Conservation (phyloP, 2,113 vertebrate genomes). For the Rhodinocichla rosea region DNA sequence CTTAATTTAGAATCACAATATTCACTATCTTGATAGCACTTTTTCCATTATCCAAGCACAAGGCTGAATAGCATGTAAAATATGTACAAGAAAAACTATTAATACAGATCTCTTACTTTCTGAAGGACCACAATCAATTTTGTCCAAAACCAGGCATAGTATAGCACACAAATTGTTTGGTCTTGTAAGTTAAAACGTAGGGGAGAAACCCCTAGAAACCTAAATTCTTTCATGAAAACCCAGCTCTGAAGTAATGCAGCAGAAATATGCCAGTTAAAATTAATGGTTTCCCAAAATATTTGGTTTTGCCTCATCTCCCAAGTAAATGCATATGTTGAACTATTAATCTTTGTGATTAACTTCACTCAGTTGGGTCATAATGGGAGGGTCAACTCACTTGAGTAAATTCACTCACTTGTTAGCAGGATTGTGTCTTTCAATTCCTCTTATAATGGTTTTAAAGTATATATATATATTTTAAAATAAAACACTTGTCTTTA, state of each 20-base stretch:
- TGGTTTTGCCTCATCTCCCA: constrained; percentile 2
- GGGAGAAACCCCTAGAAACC: background rate
- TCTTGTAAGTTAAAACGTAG: background rate
- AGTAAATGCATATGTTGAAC: background rate
- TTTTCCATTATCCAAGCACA: background rate
- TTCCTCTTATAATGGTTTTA: background rate
- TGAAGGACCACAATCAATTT: background rate
- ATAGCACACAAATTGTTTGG: background rate
- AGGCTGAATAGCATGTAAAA: background rate
- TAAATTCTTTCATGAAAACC: background rate
- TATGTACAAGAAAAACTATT: background rate
- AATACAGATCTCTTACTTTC: background rate
- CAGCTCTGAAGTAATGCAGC: background rate
- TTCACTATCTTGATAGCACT: background rate
- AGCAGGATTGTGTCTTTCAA: background rate
- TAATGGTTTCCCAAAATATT: background rate
- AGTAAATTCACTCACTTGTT: background rate
- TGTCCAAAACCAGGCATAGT: background rate
- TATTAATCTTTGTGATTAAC: constrained; percentile 1
- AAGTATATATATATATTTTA: background rate
- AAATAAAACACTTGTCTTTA: background rate
- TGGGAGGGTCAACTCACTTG: background rate
- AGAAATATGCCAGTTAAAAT: background rate
- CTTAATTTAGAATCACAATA: background rate
- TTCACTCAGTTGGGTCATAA: background rate